A percentile compares a stretch with the other conserved stretches of the same genome.
Evolutionary conservation across 1,140 invertebrate genomes (phyloP).

Genomic region (Nasonia longicornis): DNA sequence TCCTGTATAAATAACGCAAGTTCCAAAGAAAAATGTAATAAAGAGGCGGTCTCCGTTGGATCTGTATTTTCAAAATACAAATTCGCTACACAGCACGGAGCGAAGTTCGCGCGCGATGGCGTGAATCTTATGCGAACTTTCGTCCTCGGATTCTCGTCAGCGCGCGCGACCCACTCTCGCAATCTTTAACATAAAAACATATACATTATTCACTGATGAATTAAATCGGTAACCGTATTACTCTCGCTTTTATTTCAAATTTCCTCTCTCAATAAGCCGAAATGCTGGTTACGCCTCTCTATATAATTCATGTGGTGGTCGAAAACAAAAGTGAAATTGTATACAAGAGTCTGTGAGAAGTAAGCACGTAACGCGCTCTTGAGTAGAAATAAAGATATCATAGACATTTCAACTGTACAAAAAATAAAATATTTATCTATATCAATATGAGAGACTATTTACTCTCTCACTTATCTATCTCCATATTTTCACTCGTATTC

Average conservation of each 20-base stretch:
- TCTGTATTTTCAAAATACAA: constrained; percentile 53
- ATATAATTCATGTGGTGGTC: not conserved
- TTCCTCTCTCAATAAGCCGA: constrained; percentile 37
- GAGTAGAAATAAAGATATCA: not conserved
- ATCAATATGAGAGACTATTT: not conserved
- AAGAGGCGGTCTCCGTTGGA: constrained; percentile 43
- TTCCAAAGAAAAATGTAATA: constrained; percentile 51
- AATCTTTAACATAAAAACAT: constrained; percentile 41
- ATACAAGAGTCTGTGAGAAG: not conserved
- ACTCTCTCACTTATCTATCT: not conserved
- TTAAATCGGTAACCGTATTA: constrained; percentile 29
- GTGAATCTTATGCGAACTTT: not conserved
- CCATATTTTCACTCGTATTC: constrained; percentile 21
- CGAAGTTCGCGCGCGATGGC: not conserved
- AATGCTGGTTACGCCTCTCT: not conserved
- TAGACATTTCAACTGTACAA: constrained; percentile 4
- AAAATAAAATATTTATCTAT: constrained; percentile 9
- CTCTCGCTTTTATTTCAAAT: constrained; percentile 30
- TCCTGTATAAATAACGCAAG: constrained; percentile 58
- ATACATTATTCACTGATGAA: not conserved
- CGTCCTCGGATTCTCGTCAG: not conserved
- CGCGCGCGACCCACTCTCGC: not conserved
- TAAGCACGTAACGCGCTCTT: not conserved
- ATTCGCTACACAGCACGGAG: not conserved
- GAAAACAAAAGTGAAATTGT: not conserved